Evolutionary conservation across 2,888 invertebrate genomes (phyloP), one percentile per base, ranked within the genome.

Genomic region (Drosophila gaucha): DNA sequence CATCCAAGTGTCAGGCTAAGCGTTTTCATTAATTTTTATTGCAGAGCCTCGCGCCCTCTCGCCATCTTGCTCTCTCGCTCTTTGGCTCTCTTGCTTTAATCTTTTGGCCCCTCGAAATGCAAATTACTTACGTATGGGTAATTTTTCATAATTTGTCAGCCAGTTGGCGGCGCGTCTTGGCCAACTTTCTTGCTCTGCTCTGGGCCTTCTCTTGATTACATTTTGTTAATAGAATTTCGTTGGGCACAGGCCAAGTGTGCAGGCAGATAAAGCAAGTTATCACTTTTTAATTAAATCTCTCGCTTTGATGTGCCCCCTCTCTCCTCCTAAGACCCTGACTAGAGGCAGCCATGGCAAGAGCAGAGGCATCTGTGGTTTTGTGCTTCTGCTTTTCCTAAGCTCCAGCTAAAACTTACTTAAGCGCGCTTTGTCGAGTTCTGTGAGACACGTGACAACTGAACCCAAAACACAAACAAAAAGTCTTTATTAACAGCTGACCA

Each of bases 281-380:
- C 78, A 80, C 67, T 84, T 83, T 84, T 83, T 83, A 83, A 83
- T 86, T 83, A 86, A 83, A 86, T 83, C 55, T 80, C 57, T 74
- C 18, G 67, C 85, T 86, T 86, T 82, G 82, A 86, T 80, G 80
- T 80, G 57, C 31, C 39, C 26, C 18, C n/a, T 2, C 16, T 24
- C 16, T 6, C 6, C 0, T 6, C 26, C 4, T 36, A 28, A 33
- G 12, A 33, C 31, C 35, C 33, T 24, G 26, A 26, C 28, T 44
- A 43, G 28, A 33, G 10, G 1, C n/a, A 10, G 10, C 12, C 18
- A 26, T 16, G 33, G 26, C 14, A 2, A 31, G 24, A 24, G 20
- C 28, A 18, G 12, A 12, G 26, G 9, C 30, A 35, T 26, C 33
- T 63, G 62, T 43, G 62, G 41, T 63, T 63, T 31, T 50, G 31